These are phyloP conservation scores for Phocoena phocoena DNA, from an alignment of 2,113 vertebrate species.

Conservation along the genomic window DNA sequence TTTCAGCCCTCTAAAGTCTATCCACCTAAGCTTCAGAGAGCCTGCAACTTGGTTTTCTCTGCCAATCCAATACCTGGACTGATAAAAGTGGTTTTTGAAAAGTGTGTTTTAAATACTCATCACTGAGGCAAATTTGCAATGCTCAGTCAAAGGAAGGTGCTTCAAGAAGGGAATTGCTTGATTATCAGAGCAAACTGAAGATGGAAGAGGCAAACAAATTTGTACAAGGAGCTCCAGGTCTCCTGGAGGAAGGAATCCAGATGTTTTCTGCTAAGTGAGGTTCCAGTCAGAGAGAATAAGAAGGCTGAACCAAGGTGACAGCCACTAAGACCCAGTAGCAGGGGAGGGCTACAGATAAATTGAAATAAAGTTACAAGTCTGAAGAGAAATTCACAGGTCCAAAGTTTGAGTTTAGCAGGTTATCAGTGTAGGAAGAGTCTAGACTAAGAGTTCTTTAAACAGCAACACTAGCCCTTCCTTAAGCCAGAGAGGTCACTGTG, in stretches of 20 bases:
- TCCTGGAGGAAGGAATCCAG: background rate
- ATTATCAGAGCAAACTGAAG: background rate
- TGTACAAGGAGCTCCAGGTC: background rate
- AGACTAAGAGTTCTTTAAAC: background rate
- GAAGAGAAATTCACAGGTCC: background rate
- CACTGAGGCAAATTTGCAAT: background rate
- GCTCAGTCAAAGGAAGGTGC: background rate
- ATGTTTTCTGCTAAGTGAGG: background rate
- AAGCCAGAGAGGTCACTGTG: background rate
- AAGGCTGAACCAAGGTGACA: background rate
- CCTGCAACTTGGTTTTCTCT: background rate
- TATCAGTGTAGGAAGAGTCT: background rate
- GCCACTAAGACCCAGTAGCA: background rate
- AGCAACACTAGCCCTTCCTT: background rate
- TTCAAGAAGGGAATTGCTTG: background rate
- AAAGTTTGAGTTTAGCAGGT: background rate
- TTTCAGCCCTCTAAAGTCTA: background rate
- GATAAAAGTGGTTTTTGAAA: background rate
- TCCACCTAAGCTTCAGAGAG: background rate
- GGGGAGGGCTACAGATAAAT: background rate
- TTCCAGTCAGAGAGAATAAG: background rate
- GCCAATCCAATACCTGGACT: background rate
- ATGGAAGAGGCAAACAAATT: background rate
- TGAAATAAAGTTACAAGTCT: background rate
- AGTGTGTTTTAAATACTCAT: background rate